Conservation (phyloP, 2,888 invertebrate genomes). For the Mimumesa dahlbomi region DNA sequence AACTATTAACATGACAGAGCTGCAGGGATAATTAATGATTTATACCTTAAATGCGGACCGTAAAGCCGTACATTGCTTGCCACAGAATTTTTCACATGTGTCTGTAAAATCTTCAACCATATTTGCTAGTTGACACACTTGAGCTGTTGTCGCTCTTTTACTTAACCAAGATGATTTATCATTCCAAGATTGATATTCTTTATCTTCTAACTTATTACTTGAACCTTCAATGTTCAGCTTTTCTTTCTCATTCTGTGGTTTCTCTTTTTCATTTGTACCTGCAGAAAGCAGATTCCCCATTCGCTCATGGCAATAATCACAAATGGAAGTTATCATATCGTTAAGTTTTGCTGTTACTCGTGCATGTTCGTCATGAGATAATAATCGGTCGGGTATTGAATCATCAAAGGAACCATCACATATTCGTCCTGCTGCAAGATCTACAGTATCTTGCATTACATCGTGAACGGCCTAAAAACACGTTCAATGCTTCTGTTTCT, state of each 20-base stretch:
- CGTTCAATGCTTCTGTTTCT: not conserved
- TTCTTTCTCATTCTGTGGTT: conserved; percentile 62
- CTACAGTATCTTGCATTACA: conserved; percentile 89
- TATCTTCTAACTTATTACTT: conserved; percentile 65
- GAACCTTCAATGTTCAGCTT: conserved; percentile 45
- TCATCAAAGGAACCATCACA: conserved; percentile 74
- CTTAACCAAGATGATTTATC: conserved; percentile 83
- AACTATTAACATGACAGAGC: too few species aligned
- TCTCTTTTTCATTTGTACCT: conserved; percentile 71
- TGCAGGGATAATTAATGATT: not conserved
- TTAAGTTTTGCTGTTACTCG: conserved; percentile 87
- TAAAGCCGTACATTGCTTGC: conserved; percentile 89
- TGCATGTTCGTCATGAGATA: conserved; percentile 86
- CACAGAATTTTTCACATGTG: conserved; percentile 88
- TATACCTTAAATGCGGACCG: conserved; percentile 88
- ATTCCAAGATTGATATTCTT: conserved; percentile 66
- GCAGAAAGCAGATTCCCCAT: conserved; percentile 93
- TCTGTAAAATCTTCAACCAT: conserved; percentile 90
- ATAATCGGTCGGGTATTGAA: conserved; percentile 85
- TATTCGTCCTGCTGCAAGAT: conserved; percentile 83
- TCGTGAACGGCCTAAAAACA: conserved; percentile 87
- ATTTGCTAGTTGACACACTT: conserved; percentile 88
- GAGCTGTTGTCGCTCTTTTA: conserved; percentile 87
- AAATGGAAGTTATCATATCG: conserved; percentile 90
- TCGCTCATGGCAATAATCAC: conserved; percentile 95